phyloP scores from a whole-genome alignment of 1,140 invertebrate species.

The Drosophila repleta region DNA sequence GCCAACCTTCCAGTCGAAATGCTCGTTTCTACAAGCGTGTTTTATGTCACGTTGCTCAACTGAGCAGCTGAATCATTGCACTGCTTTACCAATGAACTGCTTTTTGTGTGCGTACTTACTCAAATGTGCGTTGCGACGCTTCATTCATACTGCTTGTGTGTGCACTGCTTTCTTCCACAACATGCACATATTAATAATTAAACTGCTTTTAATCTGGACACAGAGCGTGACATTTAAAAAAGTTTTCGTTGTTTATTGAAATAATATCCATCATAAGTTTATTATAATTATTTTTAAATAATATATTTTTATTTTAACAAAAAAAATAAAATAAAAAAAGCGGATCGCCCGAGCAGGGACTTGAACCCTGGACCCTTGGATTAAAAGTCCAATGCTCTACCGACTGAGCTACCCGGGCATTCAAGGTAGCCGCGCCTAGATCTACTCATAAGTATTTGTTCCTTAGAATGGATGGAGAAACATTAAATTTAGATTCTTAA shows the following conservation, averaged over 20 bases:
- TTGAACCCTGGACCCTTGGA: conserved; percentile 91
- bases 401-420: conserved; percentile 91
- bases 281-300: neutral
- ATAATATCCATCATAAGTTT: neutral
- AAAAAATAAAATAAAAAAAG: conserved; percentile 1
- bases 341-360: conserved; percentile 88
- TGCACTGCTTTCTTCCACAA: neutral
- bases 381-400: conserved; percentile 92
- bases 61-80: neutral
- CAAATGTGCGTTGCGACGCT: neutral
- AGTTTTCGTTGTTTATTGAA: neutral
- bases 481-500: neutral
- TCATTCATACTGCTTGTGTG: neutral
- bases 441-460: neutral
- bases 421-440: neutral
- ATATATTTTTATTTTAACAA: neutral
- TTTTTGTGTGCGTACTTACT: too few relatives aligned
- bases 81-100: conserved; percentile 18
- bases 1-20: conserved; percentile 92
- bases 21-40: neutral
- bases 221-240: neutral
- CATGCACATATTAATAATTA: neutral
- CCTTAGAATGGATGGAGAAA: neutral
- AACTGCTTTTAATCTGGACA: neutral
- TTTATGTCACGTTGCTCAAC: neutral